These are phyloP conservation scores for Drosophila hamatofila DNA, from an alignment of 2,888 invertebrate species.

Conservation along the genomic window DNA sequence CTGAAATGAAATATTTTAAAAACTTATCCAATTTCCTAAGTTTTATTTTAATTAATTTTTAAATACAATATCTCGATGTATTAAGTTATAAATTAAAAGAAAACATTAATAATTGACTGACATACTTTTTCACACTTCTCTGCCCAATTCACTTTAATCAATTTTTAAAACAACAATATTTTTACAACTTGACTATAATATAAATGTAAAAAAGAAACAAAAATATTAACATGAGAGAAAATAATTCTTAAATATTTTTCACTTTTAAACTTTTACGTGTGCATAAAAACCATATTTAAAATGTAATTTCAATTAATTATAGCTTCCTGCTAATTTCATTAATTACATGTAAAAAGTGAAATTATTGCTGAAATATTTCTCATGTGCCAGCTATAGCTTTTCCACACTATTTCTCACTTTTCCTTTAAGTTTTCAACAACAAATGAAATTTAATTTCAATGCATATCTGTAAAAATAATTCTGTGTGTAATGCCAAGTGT, in stretches of 20 bases:
- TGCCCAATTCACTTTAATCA: too few species aligned
- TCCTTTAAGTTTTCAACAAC: background rate
- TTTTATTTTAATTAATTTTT: too few species aligned
- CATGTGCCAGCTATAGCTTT: background rate
- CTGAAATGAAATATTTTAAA: too few species aligned
- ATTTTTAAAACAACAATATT: too few species aligned
- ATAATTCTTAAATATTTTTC: background rate
- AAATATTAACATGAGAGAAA: background rate
- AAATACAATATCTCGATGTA: background rate
- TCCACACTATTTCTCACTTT: background rate
- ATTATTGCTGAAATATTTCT: background rate
- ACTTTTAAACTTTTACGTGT: background rate
- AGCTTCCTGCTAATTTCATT: background rate
- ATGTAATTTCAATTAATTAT: background rate
- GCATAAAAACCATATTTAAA: background rate
- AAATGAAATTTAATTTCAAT: slow-evolving; percentile 10
- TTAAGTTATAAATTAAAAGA: background rate
- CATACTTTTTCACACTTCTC: too few species aligned
- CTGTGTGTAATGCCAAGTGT: slow-evolving; percentile 62
- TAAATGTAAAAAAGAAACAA: background rate
- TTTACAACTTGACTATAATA: background rate
- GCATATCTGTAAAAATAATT: slow-evolving; percentile 18
- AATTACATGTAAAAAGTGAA: background rate
- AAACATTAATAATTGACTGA: background rate
- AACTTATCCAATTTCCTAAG: too few species aligned